A percentile compares a stretch with the other conserved stretches of the same genome.
These are phyloP conservation scores for Lutraria rhynchaena DNA, from an alignment of 1,140 invertebrate species.

Conservation along the genomic window DNA sequence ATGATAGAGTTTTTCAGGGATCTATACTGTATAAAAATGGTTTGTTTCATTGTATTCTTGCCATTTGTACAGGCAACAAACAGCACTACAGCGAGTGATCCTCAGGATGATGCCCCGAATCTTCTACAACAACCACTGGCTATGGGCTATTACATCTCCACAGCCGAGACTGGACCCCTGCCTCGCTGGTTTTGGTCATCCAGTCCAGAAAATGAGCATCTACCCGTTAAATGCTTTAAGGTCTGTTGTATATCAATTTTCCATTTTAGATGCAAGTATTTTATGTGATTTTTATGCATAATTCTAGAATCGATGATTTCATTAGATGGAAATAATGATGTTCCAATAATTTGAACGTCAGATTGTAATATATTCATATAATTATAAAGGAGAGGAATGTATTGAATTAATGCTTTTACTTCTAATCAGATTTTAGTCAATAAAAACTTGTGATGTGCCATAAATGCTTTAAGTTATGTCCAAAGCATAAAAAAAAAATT, in stretches of 20 bases:
- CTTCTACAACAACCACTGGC: slow-evolving; percentile 98
- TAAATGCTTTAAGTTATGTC: no score
- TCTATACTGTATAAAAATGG: no score
- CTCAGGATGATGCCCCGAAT: slow-evolving; percentile 82
- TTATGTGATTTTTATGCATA: not conserved
- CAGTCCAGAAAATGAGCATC: slow-evolving; percentile 94
- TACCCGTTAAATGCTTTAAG: slow-evolving; percentile 94
- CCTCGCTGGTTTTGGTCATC: slow-evolving; percentile 99
- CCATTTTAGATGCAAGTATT: no score
- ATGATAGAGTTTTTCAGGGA: no score
- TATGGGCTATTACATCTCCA: slow-evolving; percentile 98
- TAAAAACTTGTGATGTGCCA: no score
- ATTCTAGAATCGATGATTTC: not conserved
- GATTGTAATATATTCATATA: no score
- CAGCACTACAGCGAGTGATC: slow-evolving; percentile 60
- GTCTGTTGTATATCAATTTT: slow-evolving; percentile 75
- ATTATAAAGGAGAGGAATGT: no score
- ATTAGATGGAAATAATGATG: not conserved
- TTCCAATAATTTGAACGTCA: not conserved
- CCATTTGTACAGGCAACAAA: slow-evolving; percentile 71
- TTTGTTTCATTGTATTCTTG: not conserved
- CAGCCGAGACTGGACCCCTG: slow-evolving; percentile 96
- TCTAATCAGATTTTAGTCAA: no score
- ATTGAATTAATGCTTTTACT: no score
- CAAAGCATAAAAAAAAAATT: no score